These are phyloP conservation scores for Cepaea nemoralis DNA, from an alignment of 1,140 invertebrate genomes.

Conservation along the genomic window DNA sequence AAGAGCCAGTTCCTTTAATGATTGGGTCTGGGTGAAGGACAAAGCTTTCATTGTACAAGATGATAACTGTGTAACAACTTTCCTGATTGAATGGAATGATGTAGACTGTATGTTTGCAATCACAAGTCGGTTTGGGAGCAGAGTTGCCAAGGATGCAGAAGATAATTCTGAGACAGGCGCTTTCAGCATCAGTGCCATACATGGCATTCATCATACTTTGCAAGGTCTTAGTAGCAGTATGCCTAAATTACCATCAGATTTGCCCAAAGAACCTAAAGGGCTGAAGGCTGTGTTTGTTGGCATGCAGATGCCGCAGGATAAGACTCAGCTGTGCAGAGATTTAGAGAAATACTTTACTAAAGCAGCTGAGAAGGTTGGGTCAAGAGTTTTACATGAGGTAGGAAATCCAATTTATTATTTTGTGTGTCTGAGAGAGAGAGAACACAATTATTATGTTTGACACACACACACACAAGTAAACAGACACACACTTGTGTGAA, in stretches of 20 bases:
- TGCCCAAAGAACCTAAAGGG: constrained; percentile 34
- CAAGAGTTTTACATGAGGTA: constrained; percentile 25
- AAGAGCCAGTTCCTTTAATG: constrained; percentile 32
- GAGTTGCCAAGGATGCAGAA: constrained; percentile 25
- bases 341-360: constrained; percentile 24
- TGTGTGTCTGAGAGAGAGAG: too few species aligned
- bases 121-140: constrained; percentile 12
- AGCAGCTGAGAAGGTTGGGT: constrained; percentile 20
- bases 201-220: constrained; percentile 24
- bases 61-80: background rate
- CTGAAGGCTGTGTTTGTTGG: constrained; percentile 39
- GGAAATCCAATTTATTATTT: background rate
- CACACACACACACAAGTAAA: too few species aligned
- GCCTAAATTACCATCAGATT: constrained; percentile 6
- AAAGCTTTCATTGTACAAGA: constrained; percentile 22
- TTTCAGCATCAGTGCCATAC: constrained; percentile 29
- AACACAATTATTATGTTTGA: too few species aligned
- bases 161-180: constrained; percentile 23
- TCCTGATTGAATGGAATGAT: constrained; percentile 34
- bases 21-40: constrained; percentile 41
- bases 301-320: constrained; percentile 26
- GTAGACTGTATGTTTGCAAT: constrained; percentile 36
- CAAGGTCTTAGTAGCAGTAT: constrained; percentile 18
- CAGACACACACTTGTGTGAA: too few species aligned
- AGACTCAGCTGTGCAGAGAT: background rate